Evolutionary conservation across 2,113 vertebrate genomes (phyloP).

Genomic region (Psilopsiagon aurifrons): DNA sequence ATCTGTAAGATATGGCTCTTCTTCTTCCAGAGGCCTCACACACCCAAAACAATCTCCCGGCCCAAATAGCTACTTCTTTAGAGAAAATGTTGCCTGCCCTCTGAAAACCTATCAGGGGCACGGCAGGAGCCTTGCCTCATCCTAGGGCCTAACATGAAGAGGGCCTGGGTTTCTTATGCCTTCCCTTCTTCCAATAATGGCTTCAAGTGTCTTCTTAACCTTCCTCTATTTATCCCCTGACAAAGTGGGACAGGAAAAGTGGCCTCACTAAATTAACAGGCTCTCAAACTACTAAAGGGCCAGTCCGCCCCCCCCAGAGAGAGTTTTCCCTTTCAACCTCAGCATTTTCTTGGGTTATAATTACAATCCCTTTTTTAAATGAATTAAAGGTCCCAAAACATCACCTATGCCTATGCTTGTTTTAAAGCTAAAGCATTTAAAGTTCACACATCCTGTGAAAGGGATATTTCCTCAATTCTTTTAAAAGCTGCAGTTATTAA

Average conservation of each 20-base stretch:
- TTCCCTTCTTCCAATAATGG: neutral
- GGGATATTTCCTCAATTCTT: neutral
- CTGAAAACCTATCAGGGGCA: neutral
- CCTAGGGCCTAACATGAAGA: neutral
- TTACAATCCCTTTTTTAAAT: neutral
- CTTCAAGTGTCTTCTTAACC: neutral
- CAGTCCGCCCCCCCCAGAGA: neutral
- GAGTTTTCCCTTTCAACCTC: neutral
- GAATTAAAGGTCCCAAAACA: neutral
- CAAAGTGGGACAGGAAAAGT: neutral
- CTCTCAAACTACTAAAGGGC: neutral
- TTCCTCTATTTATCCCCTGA: neutral
- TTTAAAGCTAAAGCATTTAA: neutral
- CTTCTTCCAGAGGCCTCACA: neutral
- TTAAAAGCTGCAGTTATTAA: neutral
- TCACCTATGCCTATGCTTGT: neutral
- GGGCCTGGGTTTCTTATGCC: neutral
- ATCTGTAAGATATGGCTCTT: neutral
- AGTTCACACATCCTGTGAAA: neutral
- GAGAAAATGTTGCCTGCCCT: neutral
- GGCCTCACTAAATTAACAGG: neutral
- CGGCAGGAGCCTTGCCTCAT: neutral
- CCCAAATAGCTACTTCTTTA: neutral
- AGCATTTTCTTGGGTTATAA: neutral
- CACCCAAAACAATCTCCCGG: neutral